phyloP scores from a whole-genome alignment of 2,888 invertebrate species.

The Drosophila longiperda region DNA sequence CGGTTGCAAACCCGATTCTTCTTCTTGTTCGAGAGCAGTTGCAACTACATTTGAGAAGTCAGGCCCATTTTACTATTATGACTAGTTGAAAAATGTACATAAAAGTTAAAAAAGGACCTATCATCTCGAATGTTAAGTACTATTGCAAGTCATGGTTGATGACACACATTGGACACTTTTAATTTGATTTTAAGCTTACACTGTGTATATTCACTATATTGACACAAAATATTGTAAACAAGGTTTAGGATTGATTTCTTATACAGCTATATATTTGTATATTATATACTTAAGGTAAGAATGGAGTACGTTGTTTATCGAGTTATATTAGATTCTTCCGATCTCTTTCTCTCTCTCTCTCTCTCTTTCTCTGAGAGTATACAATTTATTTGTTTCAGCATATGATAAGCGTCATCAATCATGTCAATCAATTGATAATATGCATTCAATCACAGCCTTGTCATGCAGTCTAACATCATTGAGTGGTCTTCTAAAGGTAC shows the following conservation, averaged over 20 bases:
- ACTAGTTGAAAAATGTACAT: constrained; percentile 37
- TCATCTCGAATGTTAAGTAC: constrained; percentile 8
- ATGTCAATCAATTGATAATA: background rate
- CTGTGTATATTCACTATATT: background rate
- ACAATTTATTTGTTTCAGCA: background rate
- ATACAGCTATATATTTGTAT: background rate
- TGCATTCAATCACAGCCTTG: background rate
- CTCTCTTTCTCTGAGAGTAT: background rate
- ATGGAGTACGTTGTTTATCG: background rate
- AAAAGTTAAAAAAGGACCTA: constrained; percentile 45
- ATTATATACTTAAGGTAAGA: no score
- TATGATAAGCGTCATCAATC: background rate
- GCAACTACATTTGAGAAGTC: constrained; percentile 23
- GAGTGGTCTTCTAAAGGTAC: constrained; percentile 2
- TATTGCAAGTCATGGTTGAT: background rate
- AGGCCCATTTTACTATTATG: constrained; percentile 54
- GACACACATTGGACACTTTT: constrained; percentile 2
- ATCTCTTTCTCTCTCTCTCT: background rate
- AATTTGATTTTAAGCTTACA: background rate
- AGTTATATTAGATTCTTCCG: background rate
- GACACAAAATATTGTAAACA: background rate
- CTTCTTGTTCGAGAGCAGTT: background rate
- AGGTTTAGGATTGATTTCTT: background rate
- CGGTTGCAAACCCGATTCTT: constrained; percentile 17
- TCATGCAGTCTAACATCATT: background rate